Base-by-base conservation (phyloP, 2,797 vertebrate species). In the Urophycis tenuis region DNA sequence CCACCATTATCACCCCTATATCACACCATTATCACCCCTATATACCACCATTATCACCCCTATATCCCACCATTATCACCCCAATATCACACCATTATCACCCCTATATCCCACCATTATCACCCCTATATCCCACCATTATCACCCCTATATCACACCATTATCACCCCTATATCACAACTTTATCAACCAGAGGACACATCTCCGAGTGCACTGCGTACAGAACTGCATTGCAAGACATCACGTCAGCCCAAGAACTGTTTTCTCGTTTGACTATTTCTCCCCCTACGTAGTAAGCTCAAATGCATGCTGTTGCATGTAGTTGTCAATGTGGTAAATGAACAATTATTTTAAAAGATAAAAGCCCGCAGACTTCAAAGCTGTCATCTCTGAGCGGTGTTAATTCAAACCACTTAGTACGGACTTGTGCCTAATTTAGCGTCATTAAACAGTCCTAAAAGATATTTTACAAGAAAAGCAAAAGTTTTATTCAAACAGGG, bases 401-500 rank as follows among this genome's bases (percentile, higher is more conserved):
- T 32, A 0, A 74, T 64, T 49, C 34, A 31, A 77, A 82, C 30
- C 35, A 78, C 45, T 35, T 15, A 32, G 15, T 4, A 31, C 14
- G 33, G 31, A 33, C 25, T n/a, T 45, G 35, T 34, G 75, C 19
- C 77, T 17, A n/a, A 73, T 22, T 78, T 14, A 35, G 9, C 34
- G 19, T 35, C 14, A 71, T 77, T 81, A 64, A 22, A 31, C 10
- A 67, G 19, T 2, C 22, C 72, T 32, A 36, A 53, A 79, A 49
- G 34, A 77, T 74, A 60, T 49, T 82, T 29, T 15, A 75, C 30
- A 67, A 53, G 35, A 73, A 0, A 7, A 82, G 71, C 74, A 41
- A 72, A 30, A 85, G 64, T 78, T 75, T 30, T 12, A 81, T 78
- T 74, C 72, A 83, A 84, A 84, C 75, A 82, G 71, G 84, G 73